Base-by-base conservation (phyloP, 2,797 vertebrate genomes). In the Tachyglossus aculeatus region DNA sequence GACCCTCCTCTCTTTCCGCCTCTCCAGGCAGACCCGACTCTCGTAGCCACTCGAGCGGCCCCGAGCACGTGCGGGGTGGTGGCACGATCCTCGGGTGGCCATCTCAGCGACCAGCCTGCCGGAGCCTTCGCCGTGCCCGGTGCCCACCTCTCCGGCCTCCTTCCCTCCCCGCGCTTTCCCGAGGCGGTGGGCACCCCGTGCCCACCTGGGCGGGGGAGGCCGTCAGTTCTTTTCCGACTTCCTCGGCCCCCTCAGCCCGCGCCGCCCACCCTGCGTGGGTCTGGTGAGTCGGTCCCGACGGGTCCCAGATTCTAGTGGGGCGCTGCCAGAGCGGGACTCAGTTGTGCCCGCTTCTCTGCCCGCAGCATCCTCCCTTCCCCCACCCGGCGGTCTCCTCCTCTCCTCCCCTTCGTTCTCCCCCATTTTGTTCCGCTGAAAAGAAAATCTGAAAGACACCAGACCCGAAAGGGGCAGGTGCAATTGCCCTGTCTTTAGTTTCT, bases 391-490 rank as follows among this genome's bases (percentile, higher is more conserved):
- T 0, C 44, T 21, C 6, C 1, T 1, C 37, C 36, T 10, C 18
- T 32, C 22, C 67, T 66, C 66, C 71, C 78, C 51, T 66, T 71
- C 77, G 78, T 72, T 78, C 78, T 85, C 88, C 86, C 76, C 75
- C 80, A 76, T 83, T 86, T 89, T 88, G 88, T 88, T 78, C 85
- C 80, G 87, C 86, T 86, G 80, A 65, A 86, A 87, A 67, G 71
- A 89, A 89, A 93, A 91, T 90, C 83, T 82, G 76, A 82, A 80
- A 84, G 71, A 86, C 74, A 80, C 19, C 4, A 81, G 80, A 86
- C 73, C 88, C 77, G 78, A 75, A 67, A 83, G 74, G 84, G 67
- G 82, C 78, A 87, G 85, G 83, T 1, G 13, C 90, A 86, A 90
- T 70, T 81, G 83, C 62, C 31, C 78, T 81, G 86, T 86, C 89